Conservation (phyloP, 30 jellyfish, hydroid and myxozoan genomes). For the Chrysaora quinquecirrha region DNA sequence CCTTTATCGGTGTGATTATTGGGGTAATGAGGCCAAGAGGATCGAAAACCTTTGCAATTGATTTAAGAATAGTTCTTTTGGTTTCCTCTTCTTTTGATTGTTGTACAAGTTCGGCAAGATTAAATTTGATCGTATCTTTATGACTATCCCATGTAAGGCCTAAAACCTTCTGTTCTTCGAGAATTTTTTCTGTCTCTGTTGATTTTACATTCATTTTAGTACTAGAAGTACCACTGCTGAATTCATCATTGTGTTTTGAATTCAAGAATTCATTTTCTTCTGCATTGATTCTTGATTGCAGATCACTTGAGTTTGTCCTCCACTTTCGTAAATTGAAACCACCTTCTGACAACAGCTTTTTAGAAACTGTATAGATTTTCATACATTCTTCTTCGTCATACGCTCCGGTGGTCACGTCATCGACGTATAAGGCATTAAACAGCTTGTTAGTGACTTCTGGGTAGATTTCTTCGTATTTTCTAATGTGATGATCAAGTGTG, state of each 20-base stretch:
- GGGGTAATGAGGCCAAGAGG: slow-evolving; percentile 56
- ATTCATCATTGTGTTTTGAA: no score
- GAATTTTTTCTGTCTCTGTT: background rate
- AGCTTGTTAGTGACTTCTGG: background rate
- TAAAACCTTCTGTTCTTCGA: slow-evolving; percentile 11
- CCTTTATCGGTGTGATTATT: slow-evolving; percentile 21
- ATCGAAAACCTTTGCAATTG: slow-evolving; percentile 35
- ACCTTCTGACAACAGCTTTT: slow-evolving; percentile 4
- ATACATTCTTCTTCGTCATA: background rate
- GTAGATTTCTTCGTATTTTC: background rate
- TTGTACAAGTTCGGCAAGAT: slow-evolving; percentile 3
- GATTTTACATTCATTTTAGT: background rate
- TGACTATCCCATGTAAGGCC: slow-evolving; percentile 32
- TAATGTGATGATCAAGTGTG: slow-evolving; percentile 4
- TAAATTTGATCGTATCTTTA: slow-evolving; percentile 8
- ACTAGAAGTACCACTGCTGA: background rate
- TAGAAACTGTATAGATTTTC: background rate
- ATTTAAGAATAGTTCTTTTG: slow-evolving; percentile 10
- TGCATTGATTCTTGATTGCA: background rate
- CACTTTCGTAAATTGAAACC: slow-evolving; percentile 5
- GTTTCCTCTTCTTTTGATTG: no score
- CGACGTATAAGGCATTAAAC: background rate
- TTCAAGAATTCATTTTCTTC: background rate
- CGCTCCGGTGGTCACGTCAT: slow-evolving; percentile 4
- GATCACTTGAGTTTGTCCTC: background rate